Percentiles rank a stretch among this genome's conserved stretches.
These are phyloP conservation scores for Buphagus erythrorhynchus DNA, from an alignment of 2,797 vertebrate genomes.

Conservation along the genomic window DNA sequence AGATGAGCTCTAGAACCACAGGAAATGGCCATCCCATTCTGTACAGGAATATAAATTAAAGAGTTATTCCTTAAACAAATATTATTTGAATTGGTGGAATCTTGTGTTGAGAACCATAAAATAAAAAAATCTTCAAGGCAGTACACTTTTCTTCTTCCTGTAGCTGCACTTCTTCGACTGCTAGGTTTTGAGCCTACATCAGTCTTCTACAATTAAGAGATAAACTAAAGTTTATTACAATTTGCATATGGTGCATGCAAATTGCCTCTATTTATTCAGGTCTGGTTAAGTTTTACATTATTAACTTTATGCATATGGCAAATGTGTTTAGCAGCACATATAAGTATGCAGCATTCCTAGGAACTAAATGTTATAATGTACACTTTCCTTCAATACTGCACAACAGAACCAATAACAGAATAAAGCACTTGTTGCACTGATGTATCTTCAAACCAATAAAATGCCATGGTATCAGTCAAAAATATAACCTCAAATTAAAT, in stretches of 20 bases:
- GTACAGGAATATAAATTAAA: background rate
- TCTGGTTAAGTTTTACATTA: background rate
- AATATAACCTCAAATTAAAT: background rate
- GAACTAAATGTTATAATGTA: background rate
- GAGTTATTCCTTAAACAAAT: background rate
- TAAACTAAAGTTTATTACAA: background rate
- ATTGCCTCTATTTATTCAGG: background rate
- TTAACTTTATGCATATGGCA: background rate
- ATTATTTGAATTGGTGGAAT: background rate
- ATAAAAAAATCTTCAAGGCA: background rate
- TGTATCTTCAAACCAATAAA: background rate
- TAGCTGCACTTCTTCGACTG: background rate
- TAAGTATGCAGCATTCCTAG: background rate
- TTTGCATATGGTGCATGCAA: background rate
- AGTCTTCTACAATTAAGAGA: background rate
- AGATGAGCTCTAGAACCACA: conserved; percentile 97
- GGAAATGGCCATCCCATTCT: conserved; percentile 93
- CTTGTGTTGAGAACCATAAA: background rate
- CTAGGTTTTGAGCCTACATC: background rate
- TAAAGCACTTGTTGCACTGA: background rate
- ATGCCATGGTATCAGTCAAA: background rate
- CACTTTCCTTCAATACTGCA: background rate
- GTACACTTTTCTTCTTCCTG: background rate
- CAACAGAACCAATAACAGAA: background rate
- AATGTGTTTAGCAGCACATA: background rate